These are phyloP conservation scores for Seira sanloemensis DNA, from an alignment of 2,888 invertebrate genomes.

Conservation along the genomic window DNA sequence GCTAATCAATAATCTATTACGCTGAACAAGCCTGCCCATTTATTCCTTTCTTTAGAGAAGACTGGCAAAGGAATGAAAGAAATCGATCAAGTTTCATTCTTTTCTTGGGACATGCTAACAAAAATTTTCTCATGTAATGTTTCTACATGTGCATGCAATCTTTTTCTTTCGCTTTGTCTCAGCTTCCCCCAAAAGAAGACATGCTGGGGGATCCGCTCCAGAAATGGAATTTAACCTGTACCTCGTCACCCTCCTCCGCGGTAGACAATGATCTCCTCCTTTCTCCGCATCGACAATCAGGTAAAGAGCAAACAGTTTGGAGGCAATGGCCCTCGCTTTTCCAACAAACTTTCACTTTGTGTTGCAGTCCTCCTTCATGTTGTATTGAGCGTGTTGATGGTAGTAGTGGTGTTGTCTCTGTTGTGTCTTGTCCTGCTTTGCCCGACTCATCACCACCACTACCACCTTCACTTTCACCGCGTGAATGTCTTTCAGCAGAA, in stretches of 20 bases:
- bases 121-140: not conserved
- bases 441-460: slow-evolving; percentile 19
- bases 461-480: slow-evolving; percentile 10
- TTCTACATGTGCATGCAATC: not conserved
- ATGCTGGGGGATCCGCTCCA: slow-evolving; percentile 38
- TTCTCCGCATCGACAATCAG: slow-evolving; percentile 37
- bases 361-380: not conserved
- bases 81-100: slow-evolving; percentile 29
- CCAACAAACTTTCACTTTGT: slow-evolving; percentile 1
- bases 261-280: slow-evolving; percentile 30
- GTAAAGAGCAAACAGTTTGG: slow-evolving; percentile 15
- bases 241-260: slow-evolving; percentile 8
- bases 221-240: slow-evolving; percentile 49
- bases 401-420: slow-evolving; percentile 48
- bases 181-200: slow-evolving; percentile 48
- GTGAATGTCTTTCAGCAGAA: slow-evolving; percentile 36
- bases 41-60: slow-evolving; percentile 14
- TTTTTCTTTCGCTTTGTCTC: slow-evolving; percentile 33
- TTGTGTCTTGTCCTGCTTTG: slow-evolving; percentile 30
- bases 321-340: not conserved
- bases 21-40: slow-evolving; percentile 8
- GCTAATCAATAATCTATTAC: slow-evolving; percentile 29
- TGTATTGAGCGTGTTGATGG: slow-evolving; percentile 36
- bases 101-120: not conserved
- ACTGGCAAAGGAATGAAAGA: not conserved